phyloP scores from a whole-genome alignment of 2,888 invertebrate genomes.

The Spicauda simplicius region DNA sequence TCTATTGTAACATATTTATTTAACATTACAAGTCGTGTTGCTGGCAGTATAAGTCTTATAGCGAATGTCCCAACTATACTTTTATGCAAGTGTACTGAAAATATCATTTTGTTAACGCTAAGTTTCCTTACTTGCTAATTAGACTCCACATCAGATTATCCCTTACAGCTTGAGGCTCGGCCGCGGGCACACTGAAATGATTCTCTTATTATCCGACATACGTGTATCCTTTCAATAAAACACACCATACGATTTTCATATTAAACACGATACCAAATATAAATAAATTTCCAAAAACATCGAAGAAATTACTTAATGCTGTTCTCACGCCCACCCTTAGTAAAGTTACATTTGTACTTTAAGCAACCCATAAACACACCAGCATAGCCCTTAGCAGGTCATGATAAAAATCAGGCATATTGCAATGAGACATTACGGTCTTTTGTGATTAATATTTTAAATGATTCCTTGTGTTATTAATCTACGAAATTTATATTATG shows the following conservation, averaged over 20 bases:
- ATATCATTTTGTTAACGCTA: constrained; percentile 28
- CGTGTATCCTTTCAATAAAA: constrained; percentile 12
- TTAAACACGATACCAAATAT: constrained; percentile 1
- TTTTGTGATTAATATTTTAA: too few relatives aligned
- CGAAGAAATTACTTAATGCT: background rate
- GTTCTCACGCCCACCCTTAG: constrained; percentile 6
- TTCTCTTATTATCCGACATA: background rate
- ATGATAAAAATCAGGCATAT: background rate
- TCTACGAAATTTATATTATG: too few relatives aligned
- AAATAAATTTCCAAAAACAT: constrained; percentile 13
- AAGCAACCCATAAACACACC: constrained; percentile 27
- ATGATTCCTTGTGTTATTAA: too few relatives aligned
- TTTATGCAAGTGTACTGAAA: constrained; percentile 35
- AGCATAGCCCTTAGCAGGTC: background rate
- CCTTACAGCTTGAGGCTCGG: background rate
- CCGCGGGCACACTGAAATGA: constrained; percentile 6
- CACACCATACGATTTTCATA: background rate
- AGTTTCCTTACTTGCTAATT: constrained; percentile 26
- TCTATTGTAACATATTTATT: constrained; percentile 7
- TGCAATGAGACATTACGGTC: background rate
- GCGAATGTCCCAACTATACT: constrained; percentile 20
- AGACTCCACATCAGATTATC: constrained; percentile 5
- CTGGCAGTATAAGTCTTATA: constrained; percentile 32
- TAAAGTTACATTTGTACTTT: constrained; percentile 30
- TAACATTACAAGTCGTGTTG: constrained; percentile 7